Evolutionary conservation across 2,888 invertebrate genomes (phyloP), one percentile per base, ranked within the genome.

Genomic region (Noctua comes): DNA sequence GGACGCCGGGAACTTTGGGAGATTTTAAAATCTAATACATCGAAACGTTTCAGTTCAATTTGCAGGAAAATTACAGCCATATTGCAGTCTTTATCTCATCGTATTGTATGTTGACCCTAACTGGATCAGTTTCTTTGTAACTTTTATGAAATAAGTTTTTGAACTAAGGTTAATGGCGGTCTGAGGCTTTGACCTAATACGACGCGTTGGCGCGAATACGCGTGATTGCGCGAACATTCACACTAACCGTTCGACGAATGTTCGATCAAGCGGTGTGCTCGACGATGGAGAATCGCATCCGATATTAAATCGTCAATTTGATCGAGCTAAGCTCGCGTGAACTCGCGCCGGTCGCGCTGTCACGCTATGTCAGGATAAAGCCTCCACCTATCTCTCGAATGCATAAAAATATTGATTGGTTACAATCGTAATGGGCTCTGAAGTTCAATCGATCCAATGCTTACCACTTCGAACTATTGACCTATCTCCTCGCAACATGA

Each of bases 381-480:
- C 72, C 57, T 77, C 65, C 40, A 59, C 43, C 36, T 36, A 21
- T 57, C 43, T 40, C 24, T n/a, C 40, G 36, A 62, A 75, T 40
- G 40, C 24, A 27, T 46, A 51, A 51, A 65, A 40, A 76, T 51
- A 78, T 57, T 59, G 36, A 82, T 83, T 87, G 88, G 88, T 89
- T 71, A 66, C 82, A 82, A 84, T 80, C 24, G 87, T 74, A 86
- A 87, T 85, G 84, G 89, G 84, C 85, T 86, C 89, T 31, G 40
- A 80, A 82, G 82, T 89, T 88, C 88, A 88, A 85, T 88, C 89
- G 89, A 88, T 77, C 88, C 88, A 88, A 88, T 88, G 89, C 88
- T 79, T 84, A 64, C 46, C 81, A 71, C 54, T 77, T 70, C 64
- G 43, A 75, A 77, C 43, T 64, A 86, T 71, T 51, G 3, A 57